These are phyloP conservation scores for Limnephilus lunatus DNA, from an alignment of 2,888 invertebrate genomes.

Conservation along the genomic window DNA sequence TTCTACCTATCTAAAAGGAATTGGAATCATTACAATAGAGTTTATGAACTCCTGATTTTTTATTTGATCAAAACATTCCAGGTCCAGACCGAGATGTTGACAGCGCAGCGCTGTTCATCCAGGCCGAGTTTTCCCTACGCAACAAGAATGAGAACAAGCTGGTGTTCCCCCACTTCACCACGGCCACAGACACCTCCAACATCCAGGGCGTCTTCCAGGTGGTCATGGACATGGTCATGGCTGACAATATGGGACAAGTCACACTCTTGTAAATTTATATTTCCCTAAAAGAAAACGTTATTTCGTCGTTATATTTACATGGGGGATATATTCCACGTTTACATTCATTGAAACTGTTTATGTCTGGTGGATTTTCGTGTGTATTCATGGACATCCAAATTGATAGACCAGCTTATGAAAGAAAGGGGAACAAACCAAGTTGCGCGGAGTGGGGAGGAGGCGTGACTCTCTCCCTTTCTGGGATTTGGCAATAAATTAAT, in stretches of 20 bases:
- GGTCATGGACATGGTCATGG: constrained; percentile 82
- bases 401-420: too few species aligned
- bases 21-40: too few species aligned
- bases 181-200: constrained; percentile 82
- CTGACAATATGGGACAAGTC: constrained; percentile 79
- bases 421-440: too few species aligned
- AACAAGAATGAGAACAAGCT: constrained; percentile 78
- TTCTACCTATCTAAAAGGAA: too few species aligned
- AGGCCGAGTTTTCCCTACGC: constrained; percentile 78
- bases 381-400: too few species aligned
- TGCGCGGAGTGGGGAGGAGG: too few species aligned
- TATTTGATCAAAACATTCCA: constrained; percentile 67
- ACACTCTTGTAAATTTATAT: constrained; percentile 72
- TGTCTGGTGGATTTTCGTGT: too few species aligned
- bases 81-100: constrained; percentile 81
- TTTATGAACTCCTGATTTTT: neutral
- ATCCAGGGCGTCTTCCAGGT: constrained; percentile 82
- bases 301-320: too few species aligned
- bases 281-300: neutral
- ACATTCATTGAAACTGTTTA: too few species aligned
- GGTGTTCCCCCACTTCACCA: constrained; percentile 82
- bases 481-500: too few species aligned
- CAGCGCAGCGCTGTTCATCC: constrained; percentile 80
- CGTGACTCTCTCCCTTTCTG: too few species aligned
- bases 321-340: too few species aligned